Evolutionary conservation across 2,113 vertebrate genomes (phyloP).

Genomic region (Gracilinanus agilis): DNA sequence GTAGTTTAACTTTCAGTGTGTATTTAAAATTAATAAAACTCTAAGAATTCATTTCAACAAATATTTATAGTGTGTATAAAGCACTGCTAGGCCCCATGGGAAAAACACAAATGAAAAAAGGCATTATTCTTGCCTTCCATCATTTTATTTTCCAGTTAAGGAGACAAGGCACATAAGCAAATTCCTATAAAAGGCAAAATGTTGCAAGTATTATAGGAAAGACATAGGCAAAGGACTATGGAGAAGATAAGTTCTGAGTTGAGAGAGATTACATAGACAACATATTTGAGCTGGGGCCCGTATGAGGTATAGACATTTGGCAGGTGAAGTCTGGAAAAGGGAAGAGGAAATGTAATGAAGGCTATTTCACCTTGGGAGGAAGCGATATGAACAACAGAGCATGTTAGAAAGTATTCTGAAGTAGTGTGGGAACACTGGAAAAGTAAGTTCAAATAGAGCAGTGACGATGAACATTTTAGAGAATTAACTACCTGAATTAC

Average conservation of each 20-base stretch:
- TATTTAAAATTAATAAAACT: too few species aligned
- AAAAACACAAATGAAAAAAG: background rate
- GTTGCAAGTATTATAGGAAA: background rate
- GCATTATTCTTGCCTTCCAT: background rate
- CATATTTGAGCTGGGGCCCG: background rate
- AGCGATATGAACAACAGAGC: constrained; percentile 7
- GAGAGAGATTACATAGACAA: background rate
- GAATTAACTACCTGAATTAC: too few species aligned
- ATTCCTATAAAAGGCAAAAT: too few species aligned
- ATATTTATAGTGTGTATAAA: background rate
- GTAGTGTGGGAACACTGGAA: background rate
- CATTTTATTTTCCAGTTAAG: too few species aligned
- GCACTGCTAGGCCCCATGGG: background rate
- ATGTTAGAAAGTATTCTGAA: background rate
- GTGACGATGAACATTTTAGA: too few species aligned
- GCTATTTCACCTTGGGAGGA: too few species aligned
- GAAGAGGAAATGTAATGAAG: background rate
- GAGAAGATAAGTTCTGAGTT: background rate
- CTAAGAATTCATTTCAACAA: background rate
- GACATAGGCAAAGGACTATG: background rate
- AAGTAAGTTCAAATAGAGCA: background rate
- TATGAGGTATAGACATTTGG: constrained; percentile 11
- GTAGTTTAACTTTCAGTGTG: too few species aligned
- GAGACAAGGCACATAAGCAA: too few species aligned
- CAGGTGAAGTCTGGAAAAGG: background rate